These are phyloP conservation scores for Empis livida DNA, from an alignment of 2,888 invertebrate species.

Conservation along the genomic window DNA sequence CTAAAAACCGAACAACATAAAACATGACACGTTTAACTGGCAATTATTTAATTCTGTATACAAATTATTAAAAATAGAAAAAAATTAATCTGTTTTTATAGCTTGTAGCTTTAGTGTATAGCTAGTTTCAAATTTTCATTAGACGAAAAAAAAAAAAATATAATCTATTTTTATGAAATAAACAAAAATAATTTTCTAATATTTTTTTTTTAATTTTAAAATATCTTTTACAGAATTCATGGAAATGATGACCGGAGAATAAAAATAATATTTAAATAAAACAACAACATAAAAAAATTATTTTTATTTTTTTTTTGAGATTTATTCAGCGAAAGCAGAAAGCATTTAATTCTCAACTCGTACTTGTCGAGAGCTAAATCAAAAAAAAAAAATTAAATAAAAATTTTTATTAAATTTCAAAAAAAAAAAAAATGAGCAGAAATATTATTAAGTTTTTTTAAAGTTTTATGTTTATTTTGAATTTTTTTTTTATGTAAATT, in stretches of 20 bases:
- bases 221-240: conserved; percentile 94
- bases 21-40: too few relatives aligned
- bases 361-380: not conserved
- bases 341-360: conserved; percentile 4
- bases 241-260: conserved; percentile 95
- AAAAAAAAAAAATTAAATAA: not conserved
- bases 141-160: too few relatives aligned
- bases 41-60: too few relatives aligned
- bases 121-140: too few relatives aligned
- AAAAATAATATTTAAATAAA: conserved; percentile 32
- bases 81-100: too few relatives aligned
- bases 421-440: not conserved
- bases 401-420: not conserved
- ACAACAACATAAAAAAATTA: not conserved
- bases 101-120: too few relatives aligned
- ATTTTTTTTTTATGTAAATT: not conserved
- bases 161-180: too few relatives aligned
- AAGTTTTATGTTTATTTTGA: not conserved
- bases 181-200: too few relatives aligned
- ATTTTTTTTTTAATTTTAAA: conserved; percentile 37
- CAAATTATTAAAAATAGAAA: too few relatives aligned
- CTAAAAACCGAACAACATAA: too few relatives aligned
- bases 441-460: not conserved
- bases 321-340: not conserved
- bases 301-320: conserved; percentile 3